phyloP scores from a whole-genome alignment of 2,888 invertebrate genomes.

The Tortricodes alternella region DNA sequence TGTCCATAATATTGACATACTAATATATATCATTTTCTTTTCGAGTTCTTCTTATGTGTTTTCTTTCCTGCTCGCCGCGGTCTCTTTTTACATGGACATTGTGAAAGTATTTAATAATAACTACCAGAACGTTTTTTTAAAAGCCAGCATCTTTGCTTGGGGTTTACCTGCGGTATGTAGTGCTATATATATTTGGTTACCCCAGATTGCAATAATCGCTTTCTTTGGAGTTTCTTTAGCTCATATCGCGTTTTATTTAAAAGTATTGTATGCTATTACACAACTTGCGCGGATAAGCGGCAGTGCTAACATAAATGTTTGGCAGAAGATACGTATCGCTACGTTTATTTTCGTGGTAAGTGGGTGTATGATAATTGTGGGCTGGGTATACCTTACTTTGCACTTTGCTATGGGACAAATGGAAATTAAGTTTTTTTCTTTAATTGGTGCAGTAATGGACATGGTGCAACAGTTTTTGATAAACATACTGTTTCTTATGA shows the following conservation, averaged over 20 bases:
- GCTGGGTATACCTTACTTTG: background rate
- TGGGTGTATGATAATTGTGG: background rate
- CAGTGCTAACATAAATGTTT: background rate
- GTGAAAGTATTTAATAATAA: background rate
- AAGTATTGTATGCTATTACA: background rate
- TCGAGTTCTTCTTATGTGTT: background rate
- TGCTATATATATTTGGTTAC: background rate
- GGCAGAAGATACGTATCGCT: background rate
- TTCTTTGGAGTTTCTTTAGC: background rate
- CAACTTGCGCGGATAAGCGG: background rate
- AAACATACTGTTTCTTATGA: background rate
- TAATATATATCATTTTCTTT: background rate
- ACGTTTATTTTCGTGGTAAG: conserved; percentile 4
- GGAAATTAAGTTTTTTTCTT: too few relatives aligned
- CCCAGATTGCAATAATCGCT: background rate
- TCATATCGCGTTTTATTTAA: background rate
- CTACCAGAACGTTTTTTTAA: background rate
- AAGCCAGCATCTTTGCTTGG: background rate
- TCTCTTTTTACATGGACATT: background rate
- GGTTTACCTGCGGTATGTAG: background rate
- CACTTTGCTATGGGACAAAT: too few relatives aligned
- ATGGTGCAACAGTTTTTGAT: background rate
- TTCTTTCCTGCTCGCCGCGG: background rate
- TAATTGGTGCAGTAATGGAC: too few relatives aligned
- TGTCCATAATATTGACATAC: background rate